These are phyloP conservation scores for Montifringilla adamsi DNA, from an alignment of 2,113 vertebrate species.

Conservation along the genomic window DNA sequence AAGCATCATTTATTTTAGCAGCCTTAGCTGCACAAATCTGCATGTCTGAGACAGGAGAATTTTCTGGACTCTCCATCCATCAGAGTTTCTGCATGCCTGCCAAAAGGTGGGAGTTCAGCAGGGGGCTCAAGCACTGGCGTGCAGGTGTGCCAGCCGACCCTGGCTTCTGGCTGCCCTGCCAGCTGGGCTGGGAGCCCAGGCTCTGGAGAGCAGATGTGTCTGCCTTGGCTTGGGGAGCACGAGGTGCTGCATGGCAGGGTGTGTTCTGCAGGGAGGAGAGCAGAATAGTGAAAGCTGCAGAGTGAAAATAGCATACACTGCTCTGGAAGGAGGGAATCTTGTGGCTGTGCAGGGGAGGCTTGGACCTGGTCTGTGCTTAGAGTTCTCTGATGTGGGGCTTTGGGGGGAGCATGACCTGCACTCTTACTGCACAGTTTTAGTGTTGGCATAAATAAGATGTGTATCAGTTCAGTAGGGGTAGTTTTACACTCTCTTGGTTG, in stretches of 20 bases:
- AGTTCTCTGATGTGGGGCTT: background rate
- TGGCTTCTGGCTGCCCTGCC: background rate
- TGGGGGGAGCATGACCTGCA: background rate
- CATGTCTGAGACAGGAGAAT: background rate
- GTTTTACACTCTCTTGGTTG: background rate
- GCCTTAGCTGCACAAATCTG: background rate
- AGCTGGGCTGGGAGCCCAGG: background rate
- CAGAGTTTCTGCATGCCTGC: background rate
- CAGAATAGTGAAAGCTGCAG: background rate
- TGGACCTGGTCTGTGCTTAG: background rate
- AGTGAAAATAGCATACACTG: background rate
- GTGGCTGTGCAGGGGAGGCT: background rate
- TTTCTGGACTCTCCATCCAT: background rate
- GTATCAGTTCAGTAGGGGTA: background rate
- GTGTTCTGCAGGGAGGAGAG: background rate
- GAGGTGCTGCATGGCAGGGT: background rate
- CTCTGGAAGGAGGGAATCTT: background rate
- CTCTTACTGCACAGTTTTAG: background rate
- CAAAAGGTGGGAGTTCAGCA: background rate
- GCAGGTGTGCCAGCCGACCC: background rate
- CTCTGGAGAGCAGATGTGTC: background rate
- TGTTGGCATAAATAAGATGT: background rate
- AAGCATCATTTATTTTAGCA: background rate
- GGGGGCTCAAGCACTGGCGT: background rate
- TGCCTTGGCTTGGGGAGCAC: accelerated